These are phyloP conservation scores for Diacarnus erythraeanus DNA, from an alignment of 37 sponge, comb jelly and placozoan genomes.

Conservation along the genomic window DNA sequence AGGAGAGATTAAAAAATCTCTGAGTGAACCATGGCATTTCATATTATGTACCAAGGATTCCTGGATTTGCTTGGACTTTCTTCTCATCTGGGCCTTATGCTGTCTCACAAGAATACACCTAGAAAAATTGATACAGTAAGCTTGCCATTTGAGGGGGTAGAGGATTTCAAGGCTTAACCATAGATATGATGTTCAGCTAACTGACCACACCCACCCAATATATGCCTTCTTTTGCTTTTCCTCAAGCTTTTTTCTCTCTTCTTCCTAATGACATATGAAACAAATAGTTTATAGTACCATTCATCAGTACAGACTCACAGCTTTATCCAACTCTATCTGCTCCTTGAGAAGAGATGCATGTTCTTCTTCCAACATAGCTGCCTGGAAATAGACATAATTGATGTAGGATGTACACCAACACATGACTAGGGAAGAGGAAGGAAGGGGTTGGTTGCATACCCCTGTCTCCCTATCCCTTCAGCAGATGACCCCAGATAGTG, in stretches of 20 bases:
- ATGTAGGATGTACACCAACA: too few species aligned
- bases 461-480: too few species aligned
- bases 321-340: slow-evolving; percentile 68
- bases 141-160: not conserved
- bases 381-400: slow-evolving; percentile 20
- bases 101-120: slow-evolving; percentile 76
- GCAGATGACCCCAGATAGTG: too few species aligned
- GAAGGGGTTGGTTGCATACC: too few species aligned
- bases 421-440: too few species aligned
- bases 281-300: not conserved
- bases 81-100: slow-evolving; percentile 78
- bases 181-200: too few species aligned
- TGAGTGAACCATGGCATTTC: too few species aligned
- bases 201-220: slow-evolving; percentile 72
- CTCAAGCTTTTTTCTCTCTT: slow-evolving; percentile 63
- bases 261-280: slow-evolving; percentile 62
- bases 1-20: too few species aligned
- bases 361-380: slow-evolving; percentile 61
- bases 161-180: too few species aligned
- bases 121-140: too few species aligned
- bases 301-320: slow-evolving; percentile 57
- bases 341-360: slow-evolving; percentile 57
- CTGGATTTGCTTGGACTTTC: slow-evolving; percentile 84
- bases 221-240: slow-evolving; percentile 50
- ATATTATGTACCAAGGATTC: slow-evolving; percentile 80